Evolutionary conservation across 2,113 vertebrate species (phyloP).

Genomic region (Gobiocypris rarus): DNA sequence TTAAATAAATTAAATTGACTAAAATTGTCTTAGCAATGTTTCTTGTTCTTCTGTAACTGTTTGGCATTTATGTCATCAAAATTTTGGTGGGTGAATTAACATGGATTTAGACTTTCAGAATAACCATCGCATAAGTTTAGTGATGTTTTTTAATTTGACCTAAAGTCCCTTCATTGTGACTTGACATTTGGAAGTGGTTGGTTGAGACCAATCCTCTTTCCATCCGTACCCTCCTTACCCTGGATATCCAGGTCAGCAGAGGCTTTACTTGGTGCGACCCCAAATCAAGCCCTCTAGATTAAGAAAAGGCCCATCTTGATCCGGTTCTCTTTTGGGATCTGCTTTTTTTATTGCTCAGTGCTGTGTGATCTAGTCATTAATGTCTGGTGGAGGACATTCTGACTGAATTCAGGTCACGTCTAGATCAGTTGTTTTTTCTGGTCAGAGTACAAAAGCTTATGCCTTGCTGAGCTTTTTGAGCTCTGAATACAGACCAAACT

Average conservation of each 20-base stretch:
- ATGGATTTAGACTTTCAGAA: background rate
- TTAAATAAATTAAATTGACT: no score
- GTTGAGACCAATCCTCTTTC: slow-evolving; percentile 13
- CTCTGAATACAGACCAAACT: background rate
- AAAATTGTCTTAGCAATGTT: no score
- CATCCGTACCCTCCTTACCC: slow-evolving; percentile 7
- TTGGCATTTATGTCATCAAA: no score
- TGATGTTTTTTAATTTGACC: background rate
- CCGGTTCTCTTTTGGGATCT: background rate
- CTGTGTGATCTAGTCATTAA: background rate
- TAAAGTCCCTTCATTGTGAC: background rate
- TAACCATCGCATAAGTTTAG: background rate
- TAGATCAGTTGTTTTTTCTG: background rate
- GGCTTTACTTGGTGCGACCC: slow-evolving; percentile 34
- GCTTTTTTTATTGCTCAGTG: background rate
- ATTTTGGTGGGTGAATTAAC: no score
- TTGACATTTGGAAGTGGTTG: background rate
- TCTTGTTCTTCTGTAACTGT: no score
- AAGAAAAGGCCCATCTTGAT: background rate
- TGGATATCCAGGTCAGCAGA: slow-evolving; percentile 29
- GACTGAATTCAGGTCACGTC: background rate
- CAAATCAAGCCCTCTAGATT: slow-evolving; percentile 9
- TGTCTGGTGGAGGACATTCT: background rate
- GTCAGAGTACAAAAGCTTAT: background rate
- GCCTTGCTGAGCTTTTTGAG: background rate